Base-by-base conservation (phyloP, 2,888 invertebrate genomes). In the Pilophorus perplexus region DNA sequence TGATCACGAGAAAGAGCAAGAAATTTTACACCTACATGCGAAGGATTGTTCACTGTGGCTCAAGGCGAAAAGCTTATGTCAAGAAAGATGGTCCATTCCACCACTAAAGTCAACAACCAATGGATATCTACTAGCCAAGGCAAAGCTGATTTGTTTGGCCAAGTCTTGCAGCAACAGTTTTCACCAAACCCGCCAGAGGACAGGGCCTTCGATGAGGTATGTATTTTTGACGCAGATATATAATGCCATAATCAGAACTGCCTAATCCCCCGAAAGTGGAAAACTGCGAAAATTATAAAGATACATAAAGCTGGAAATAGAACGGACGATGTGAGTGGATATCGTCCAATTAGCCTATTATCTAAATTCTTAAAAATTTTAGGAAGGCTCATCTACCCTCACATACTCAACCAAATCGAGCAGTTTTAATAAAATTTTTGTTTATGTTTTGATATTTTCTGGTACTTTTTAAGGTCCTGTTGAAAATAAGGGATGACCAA, bases 11-110 rank as follows among this genome's bases (percentile, higher is more conserved):
- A n/a, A n/a, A n/a, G n/a, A n/a, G n/a, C n/a, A n/a, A 50, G 50
- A 50, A 14, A 25, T 23, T 1, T n/a, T 50, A 5, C 50, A 23
- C 12, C 12, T 50, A n/a, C n/a, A 50, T 50, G 22, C 50, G 12
- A 50, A 25, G 25, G 50, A 50, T 22, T 50, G 50, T 23, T 50
- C 50, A 50, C 14, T 50, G 50, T 50, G 25, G 50, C 50, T 25
- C 25, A 27, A 50, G 14, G 12, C 50, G 1, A 50, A 50, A 23
- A 25, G 50, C 14, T 27, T 50, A 25, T 12, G 2, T 1, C 18
- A 14, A 20, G 25, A 27, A 23, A 2, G 50, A 23, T 50, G 50
- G 50, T 50, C 10, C 50, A 50, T 50, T 25, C 50, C 25, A 1
- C 12, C 50, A 1, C 8, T 50, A 6, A 50, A 50, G 22, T 8